Evolutionary conservation across 2,113 vertebrate species (phyloP).

Genomic region (Gobio gobio): DNA sequence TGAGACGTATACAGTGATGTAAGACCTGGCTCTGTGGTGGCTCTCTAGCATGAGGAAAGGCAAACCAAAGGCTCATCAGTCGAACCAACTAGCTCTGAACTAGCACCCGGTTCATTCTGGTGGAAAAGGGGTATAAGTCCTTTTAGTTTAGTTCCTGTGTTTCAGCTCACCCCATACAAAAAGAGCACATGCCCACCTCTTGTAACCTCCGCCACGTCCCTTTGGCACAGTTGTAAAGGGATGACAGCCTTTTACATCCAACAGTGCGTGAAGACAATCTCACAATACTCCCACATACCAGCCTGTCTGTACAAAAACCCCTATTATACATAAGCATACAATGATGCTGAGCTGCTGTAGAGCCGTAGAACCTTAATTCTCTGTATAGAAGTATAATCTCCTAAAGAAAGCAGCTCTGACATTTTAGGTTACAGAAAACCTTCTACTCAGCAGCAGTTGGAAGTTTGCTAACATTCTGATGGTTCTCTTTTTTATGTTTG

Average conservation of each 20-base stretch:
- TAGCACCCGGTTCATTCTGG: too few relatives aligned
- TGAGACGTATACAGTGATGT: too few relatives aligned
- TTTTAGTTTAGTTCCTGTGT: not conserved
- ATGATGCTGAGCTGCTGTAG: not conserved
- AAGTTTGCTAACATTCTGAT: not conserved
- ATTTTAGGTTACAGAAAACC: not conserved
- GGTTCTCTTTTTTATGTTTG: not conserved
- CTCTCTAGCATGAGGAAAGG: too few relatives aligned
- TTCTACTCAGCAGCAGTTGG: not conserved
- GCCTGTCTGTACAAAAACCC: not conserved
- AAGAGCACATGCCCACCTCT: not conserved
- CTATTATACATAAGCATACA: not conserved
- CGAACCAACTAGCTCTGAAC: too few relatives aligned
- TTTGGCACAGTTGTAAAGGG: conserved; percentile 15
- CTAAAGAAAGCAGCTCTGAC: conserved; percentile 1
- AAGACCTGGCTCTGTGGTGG: too few relatives aligned
- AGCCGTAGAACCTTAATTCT: not conserved
- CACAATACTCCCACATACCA: conserved; percentile 23
- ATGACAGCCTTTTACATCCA: conserved; percentile 13
- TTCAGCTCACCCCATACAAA: not conserved
- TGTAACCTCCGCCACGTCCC: not conserved
- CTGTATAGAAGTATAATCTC: not conserved
- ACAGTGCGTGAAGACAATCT: conserved; percentile 11
- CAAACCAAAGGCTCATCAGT: too few relatives aligned
- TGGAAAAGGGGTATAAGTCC: too few relatives aligned